A percentile compares a stretch with the other conserved stretches of the same genome.
These are phyloP conservation scores for Polydrusus tereticollis DNA, from an alignment of 2,888 invertebrate genomes.

Conservation along the genomic window DNA sequence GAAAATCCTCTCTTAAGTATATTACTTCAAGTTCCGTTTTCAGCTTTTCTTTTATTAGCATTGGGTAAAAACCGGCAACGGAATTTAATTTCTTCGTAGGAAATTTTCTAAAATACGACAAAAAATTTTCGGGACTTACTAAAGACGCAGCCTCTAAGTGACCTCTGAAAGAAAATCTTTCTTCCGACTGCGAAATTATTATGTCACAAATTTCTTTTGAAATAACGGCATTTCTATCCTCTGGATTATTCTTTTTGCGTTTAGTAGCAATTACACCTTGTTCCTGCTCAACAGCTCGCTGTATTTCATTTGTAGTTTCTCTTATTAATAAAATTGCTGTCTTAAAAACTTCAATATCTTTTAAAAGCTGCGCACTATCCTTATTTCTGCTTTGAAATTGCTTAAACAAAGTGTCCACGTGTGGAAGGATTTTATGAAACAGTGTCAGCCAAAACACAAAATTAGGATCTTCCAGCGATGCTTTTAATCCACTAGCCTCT, in stretches of 20 bases:
- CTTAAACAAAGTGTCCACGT: conserved; percentile 32
- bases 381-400: conserved; percentile 21
- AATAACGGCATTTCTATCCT: neutral
- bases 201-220: too few species aligned
- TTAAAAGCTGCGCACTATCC: conserved; percentile 26
- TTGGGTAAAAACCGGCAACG: neutral
- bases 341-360: conserved; percentile 19
- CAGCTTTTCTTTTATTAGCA: conserved; percentile 1
- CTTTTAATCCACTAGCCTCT: too few species aligned
- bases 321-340: neutral
- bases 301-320: conserved; percentile 21
- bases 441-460: too few species aligned
- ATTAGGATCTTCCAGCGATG: too few species aligned
- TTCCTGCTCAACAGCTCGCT: neutral
- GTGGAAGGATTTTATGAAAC: conserved; percentile 39
- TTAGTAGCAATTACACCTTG: neutral
- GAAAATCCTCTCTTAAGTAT: conserved; percentile 9
- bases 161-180: conserved; percentile 22
- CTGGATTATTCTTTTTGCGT: neutral
- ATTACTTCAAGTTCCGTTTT: conserved; percentile 22
- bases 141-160: too few species aligned
- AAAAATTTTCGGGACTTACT: conserved; percentile 15
- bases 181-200: conserved; percentile 24
- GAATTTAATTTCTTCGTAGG: conserved; percentile 7
- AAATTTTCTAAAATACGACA: neutral